phyloP scores from a whole-genome alignment of 2,113 vertebrate genomes.

The Apteryx mantelli region DNA sequence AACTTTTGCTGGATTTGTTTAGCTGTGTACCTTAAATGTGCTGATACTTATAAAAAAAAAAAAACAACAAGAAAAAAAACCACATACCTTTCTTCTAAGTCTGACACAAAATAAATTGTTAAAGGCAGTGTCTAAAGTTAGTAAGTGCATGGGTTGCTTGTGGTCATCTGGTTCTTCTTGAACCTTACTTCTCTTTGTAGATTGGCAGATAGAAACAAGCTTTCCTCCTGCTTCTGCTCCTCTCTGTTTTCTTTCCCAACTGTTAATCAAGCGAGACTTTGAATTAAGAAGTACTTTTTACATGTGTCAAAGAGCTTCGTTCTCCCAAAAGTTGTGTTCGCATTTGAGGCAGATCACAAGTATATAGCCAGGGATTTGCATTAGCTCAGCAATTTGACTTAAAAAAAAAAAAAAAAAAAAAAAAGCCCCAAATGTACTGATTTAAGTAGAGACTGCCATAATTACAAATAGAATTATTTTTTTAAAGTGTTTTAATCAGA shows the following conservation, averaged over 20 bases:
- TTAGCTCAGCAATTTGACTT: neutral
- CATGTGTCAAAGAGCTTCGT: neutral
- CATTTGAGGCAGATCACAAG: neutral
- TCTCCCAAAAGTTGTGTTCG: neutral
- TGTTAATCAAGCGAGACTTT: neutral
- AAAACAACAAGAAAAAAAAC: neutral
- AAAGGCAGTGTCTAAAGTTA: neutral
- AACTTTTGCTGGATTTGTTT: neutral
- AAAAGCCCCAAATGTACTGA: neutral
- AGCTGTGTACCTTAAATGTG: neutral
- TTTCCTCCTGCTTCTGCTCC: neutral
- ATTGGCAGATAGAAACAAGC: neutral
- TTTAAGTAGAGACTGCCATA: neutral
- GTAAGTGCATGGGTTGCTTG: neutral
- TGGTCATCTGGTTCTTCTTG: neutral
- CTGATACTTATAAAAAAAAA: too few relatives aligned
- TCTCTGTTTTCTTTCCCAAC: neutral
- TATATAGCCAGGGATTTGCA: neutral
- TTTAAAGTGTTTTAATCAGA: neutral
- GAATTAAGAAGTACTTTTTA: neutral
- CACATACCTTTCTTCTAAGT: neutral
- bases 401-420: too few relatives aligned
- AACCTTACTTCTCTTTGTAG: neutral
- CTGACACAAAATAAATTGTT: neutral
- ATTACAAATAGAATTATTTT: neutral